phyloP scores from a whole-genome alignment of 2,888 invertebrate species.

The Reticulitermes lucifugus region DNA sequence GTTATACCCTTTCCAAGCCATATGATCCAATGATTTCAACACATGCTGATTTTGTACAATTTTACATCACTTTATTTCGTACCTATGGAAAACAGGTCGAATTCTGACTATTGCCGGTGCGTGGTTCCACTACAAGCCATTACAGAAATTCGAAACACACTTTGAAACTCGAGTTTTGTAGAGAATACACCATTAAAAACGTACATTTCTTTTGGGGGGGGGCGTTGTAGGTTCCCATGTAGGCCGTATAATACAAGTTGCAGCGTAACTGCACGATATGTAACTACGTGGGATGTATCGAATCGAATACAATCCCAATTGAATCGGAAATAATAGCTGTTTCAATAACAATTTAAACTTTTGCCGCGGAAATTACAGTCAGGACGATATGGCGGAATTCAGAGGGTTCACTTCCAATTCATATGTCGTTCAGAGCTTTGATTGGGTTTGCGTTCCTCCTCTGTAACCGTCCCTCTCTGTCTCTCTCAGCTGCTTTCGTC shows the following conservation, averaged over 20 bases:
- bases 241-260: background rate
- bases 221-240: background rate
- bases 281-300: background rate
- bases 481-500: background rate
- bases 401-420: background rate
- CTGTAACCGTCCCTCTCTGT: background rate
- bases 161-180: background rate
- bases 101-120: background rate
- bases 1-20: background rate
- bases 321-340: slow-evolving; percentile 35
- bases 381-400: slow-evolving; percentile 31
- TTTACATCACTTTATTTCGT: slow-evolving; percentile 17
- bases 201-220: background rate
- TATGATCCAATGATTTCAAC: background rate
- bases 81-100: slow-evolving; percentile 37
- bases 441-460: slow-evolving; percentile 5
- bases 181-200: slow-evolving; percentile 4
- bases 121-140: background rate
- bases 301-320: slow-evolving; percentile 29
- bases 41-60: background rate
- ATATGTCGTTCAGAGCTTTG: slow-evolving; percentile 7
- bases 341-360: slow-evolving; percentile 41
- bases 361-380: slow-evolving; percentile 34
- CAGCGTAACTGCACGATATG: background rate
- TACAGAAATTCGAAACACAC: background rate